A percentile compares a stretch with the other conserved stretches of the same genome.
phyloP scores from a whole-genome alignment of 2,113 vertebrate species.

The Sinosuthora webbiana region DNA sequence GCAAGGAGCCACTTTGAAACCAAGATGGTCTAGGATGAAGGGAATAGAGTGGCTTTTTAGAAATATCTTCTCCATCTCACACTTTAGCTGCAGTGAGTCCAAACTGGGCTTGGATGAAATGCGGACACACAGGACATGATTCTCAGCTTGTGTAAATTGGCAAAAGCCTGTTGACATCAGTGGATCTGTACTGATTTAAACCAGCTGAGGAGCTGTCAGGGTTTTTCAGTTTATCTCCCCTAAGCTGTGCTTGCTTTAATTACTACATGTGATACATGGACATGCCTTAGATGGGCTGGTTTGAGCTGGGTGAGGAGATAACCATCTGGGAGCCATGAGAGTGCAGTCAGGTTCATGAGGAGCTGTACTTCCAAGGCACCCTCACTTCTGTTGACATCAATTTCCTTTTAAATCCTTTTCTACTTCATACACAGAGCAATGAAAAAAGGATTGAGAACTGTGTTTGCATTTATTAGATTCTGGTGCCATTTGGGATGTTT shows the following conservation, averaged over 20 bases:
- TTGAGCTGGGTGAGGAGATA: background rate
- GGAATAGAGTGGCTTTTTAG: background rate
- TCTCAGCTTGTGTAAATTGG: background rate
- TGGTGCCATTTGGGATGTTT: background rate
- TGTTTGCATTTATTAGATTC: background rate
- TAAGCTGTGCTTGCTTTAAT: background rate
- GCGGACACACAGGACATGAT: fast-evolving
- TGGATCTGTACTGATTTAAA: background rate
- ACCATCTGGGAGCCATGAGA: background rate
- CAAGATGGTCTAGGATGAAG: background rate
- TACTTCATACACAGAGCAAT: background rate
- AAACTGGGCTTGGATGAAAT: background rate
- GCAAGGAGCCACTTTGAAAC: background rate
- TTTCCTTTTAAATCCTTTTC: slow-evolving; percentile 12
- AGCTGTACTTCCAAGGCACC: background rate
- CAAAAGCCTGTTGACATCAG: background rate
- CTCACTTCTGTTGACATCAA: background rate
- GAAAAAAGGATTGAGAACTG: background rate
- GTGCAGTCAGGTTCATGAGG: background rate
- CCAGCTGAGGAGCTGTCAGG: background rate
- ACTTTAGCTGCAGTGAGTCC: background rate
- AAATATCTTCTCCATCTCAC: background rate
- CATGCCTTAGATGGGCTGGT: background rate
- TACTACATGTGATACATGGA: background rate
- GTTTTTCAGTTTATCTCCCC: background rate